Conservation (phyloP, 2,888 invertebrate genomes). For the Callinectes sapidus region DNA sequence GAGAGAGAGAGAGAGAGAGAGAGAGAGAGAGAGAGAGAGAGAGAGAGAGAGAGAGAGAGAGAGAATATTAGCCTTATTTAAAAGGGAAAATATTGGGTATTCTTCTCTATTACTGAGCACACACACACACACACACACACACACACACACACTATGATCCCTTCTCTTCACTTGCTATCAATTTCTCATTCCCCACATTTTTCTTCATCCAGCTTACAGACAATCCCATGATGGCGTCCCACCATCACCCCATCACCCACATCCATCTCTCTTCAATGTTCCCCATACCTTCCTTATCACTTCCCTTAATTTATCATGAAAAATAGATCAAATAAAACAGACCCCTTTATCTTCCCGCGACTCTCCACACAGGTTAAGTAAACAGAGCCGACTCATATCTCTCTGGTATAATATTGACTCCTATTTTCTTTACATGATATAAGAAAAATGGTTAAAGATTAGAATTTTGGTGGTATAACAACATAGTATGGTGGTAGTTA, state of each 20-base stretch:
- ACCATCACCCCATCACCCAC: neutral
- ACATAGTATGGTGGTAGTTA: too few species aligned
- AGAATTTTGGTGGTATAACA: too few species aligned
- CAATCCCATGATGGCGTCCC: neutral
- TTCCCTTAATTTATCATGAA: neutral
- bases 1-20: conserved; percentile 16
- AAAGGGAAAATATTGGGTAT: neutral
- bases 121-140: neutral
- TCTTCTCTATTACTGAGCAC: neutral
- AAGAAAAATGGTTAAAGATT: too few species aligned
- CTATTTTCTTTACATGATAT: too few species aligned
- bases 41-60: conserved; percentile 44
- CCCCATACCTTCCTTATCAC: neutral
- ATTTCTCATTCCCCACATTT: neutral
- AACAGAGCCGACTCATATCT: too few species aligned
- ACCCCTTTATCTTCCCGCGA: too few species aligned
- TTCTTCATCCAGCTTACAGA: neutral
- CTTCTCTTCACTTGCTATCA: neutral
- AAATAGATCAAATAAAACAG: too few species aligned
- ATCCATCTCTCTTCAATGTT: neutral
- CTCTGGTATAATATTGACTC: too few species aligned
- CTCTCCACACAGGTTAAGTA: too few species aligned
- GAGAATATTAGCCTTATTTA: neutral
- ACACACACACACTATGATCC: neutral
- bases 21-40: conserved; percentile 26